Base-by-base conservation (phyloP, 2,888 invertebrate species). In the Eupithecia inturbata region DNA sequence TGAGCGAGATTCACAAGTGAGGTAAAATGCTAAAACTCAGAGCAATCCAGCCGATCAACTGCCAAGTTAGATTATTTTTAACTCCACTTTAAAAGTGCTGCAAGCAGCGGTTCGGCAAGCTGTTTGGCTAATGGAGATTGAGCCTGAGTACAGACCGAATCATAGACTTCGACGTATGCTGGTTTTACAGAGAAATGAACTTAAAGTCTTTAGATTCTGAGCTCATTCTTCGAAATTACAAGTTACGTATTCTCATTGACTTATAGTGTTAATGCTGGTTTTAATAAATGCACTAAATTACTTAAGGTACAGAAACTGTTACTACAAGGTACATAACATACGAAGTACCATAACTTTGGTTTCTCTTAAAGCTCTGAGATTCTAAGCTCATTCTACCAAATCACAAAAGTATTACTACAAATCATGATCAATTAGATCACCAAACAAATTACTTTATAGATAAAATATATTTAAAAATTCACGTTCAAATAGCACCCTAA, bases 21-120 rank as follows among this genome's bases (percentile, higher is more conserved):
- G 22, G 12, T 66, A 41, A 66, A 66, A 28, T 60, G 26, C 49
- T 36, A n/a, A 49, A 70, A 22, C 28, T 31, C 57, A 26, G 16
- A 53, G 66, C 67, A 49, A 67, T 62, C 33, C 62, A 33, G 45
- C 60, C 67, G 71, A 68, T 72, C 67, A 49, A 72, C 41, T 67
- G 62, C 71, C 16, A 41, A 71, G 62, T 72, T 68, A 62, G 67
- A 67, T 72, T 67, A 72, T 72, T 72, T 72, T 68, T 68, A 72
- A 68, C 67, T 72, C 71, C 71, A 72, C 71, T 72, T 72, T 33
- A 26, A 63, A 66, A 67, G 67, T 71, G 67, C 71, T 67, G 28
- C 31, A 70, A 49, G 28, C 26, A 31, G 49, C 28, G 41, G 71
- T 39, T 72, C n/a, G 22, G 67, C 62, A 71, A 67, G 67, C 60